These are phyloP conservation scores for Hymenochirus boettgeri DNA, from an alignment of 2,113 vertebrate species.

Conservation along the genomic window DNA sequence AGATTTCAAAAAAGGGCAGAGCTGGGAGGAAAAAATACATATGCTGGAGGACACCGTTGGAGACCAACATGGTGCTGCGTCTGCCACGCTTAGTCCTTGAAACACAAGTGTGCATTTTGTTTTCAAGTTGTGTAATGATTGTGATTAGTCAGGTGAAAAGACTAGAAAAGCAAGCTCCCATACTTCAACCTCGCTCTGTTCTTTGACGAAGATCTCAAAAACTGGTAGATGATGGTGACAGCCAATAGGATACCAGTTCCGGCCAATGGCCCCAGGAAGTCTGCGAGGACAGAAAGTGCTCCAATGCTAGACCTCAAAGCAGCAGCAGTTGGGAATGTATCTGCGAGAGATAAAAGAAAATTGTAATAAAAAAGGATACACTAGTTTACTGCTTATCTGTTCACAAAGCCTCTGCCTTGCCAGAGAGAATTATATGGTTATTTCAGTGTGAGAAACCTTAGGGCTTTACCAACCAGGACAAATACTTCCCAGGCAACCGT, in stretches of 20 bases:
- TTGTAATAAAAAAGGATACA: no score
- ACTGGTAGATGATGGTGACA: slow-evolving; percentile 98
- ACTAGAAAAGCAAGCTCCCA: slow-evolving; percentile 93
- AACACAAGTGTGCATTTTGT: not conserved
- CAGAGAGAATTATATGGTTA: no score
- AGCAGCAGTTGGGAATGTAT: slow-evolving; percentile 96
- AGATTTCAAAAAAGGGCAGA: slow-evolving; percentile 56
- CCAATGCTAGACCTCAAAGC: slow-evolving; percentile 97
- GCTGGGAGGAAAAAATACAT: slow-evolving; percentile 55
- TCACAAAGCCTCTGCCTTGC: no score
- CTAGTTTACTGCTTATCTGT: no score
- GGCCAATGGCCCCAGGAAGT: slow-evolving; percentile 92
- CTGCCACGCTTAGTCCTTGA: not conserved
- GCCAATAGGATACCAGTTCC: slow-evolving; percentile 94
- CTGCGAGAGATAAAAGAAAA: slow-evolving; percentile 51
- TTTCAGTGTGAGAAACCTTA: no score
- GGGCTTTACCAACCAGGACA: no score
- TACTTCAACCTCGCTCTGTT: slow-evolving; percentile 97
- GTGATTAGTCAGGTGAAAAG: not conserved
- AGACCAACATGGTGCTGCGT: slow-evolving; percentile 36
- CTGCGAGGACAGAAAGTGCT: slow-evolving; percentile 91
- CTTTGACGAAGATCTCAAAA: slow-evolving; percentile 99
- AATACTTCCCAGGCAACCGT: no score
- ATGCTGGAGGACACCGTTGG: slow-evolving; percentile 49
- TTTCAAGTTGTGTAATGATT: slow-evolving; percentile 3